Percentiles rank a stretch among this genome's conserved stretches.
Conservation (phyloP, 2,797 vertebrate genomes). For the Sebastes melanostomus region DNA sequence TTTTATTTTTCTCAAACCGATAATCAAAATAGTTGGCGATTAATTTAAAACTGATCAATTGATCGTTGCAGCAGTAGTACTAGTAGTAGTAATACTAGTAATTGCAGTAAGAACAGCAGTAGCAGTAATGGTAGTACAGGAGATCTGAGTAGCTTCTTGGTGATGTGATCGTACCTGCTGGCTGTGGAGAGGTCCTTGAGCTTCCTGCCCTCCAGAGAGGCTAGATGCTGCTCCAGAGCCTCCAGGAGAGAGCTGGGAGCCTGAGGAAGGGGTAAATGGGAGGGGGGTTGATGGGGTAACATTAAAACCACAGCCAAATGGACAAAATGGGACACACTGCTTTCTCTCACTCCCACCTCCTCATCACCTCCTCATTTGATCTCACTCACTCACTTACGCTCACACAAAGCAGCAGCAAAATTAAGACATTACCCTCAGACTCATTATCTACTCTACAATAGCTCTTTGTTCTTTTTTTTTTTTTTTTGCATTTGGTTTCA, state of each 20-base stretch:
- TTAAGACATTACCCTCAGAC: slow-evolving; percentile 59
- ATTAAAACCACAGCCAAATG: slow-evolving; percentile 49
- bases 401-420: slow-evolving; percentile 67
- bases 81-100: neutral
- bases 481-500: slow-evolving; percentile 72
- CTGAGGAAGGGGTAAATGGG: slow-evolving; percentile 69
- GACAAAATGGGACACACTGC: slow-evolving; percentile 43
- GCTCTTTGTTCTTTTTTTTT: slow-evolving; percentile 14
- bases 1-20: too few relatives aligned
- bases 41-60: neutral
- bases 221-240: slow-evolving; percentile 94
- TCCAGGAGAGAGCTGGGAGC: slow-evolving; percentile 93
- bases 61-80: neutral
- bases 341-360: slow-evolving; percentile 38
- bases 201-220: slow-evolving; percentile 94
- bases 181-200: slow-evolving; percentile 88
- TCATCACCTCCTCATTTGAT: slow-evolving; percentile 26
- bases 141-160: neutral
- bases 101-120: neutral
- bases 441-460: slow-evolving; percentile 51
- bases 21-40: neutral
- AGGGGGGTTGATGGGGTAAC: slow-evolving; percentile 17
- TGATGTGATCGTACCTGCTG: slow-evolving; percentile 83
- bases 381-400: slow-evolving; percentile 22
- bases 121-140: neutral